Conservation (phyloP, 1,140 invertebrate species). For the Nautilus pompilius region DNA sequence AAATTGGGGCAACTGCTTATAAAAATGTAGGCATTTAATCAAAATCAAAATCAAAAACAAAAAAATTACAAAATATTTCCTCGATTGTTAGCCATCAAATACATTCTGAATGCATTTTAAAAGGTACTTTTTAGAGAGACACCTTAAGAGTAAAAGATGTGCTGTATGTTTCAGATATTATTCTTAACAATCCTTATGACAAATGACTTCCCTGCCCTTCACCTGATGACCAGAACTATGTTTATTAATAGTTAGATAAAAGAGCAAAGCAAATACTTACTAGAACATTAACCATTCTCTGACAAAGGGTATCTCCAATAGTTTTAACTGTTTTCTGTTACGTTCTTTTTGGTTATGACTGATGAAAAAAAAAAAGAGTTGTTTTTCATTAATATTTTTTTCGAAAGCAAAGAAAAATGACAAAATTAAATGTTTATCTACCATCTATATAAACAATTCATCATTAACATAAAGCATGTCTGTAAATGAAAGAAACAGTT, state of each 20-base stretch:
- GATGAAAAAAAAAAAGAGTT: slow-evolving; percentile 17
- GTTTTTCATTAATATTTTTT: no score
- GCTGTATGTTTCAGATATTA: not conserved
- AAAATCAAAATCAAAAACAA: not conserved
- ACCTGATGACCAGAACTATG: no score
- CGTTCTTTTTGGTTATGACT: slow-evolving; percentile 36
- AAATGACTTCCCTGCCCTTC: no score
- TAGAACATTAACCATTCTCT: slow-evolving; percentile 50
- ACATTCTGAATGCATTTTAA: not conserved
- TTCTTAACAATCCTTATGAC: not conserved
- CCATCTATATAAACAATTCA: no score
- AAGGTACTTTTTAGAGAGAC: not conserved
- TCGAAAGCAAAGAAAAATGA: no score
- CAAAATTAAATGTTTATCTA: no score
- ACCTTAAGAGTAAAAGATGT: not conserved
- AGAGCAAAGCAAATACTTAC: slow-evolving; percentile 36
- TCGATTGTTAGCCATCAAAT: no score
- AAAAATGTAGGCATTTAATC: not conserved
- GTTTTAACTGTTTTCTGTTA: slow-evolving; percentile 26
- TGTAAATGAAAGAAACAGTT: no score
- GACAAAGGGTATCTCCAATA: slow-evolving; percentile 54
- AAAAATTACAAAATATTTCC: no score
- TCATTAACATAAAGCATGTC: no score
- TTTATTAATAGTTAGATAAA: no score
- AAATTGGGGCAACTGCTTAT: no score